Evolutionary conservation across 2,113 vertebrate genomes (phyloP), one percentile per base, ranked within the genome.

Genomic region (Macaca nemestrina): DNA sequence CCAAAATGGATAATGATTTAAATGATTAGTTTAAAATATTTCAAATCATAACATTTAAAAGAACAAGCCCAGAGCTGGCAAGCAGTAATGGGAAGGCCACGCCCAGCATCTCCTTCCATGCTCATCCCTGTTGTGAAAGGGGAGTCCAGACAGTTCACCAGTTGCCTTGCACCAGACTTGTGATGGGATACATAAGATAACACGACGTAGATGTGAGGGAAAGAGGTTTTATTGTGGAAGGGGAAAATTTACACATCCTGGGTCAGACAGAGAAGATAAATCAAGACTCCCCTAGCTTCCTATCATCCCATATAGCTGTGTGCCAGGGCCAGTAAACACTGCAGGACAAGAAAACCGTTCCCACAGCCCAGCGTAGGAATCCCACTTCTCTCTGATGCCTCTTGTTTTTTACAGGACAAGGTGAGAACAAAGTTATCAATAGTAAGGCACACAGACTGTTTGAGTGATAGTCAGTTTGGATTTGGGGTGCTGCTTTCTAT

Each of bases 341-440:
- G 45, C 17, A 20, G 10, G 8, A 6, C 3, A 9, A 70, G 4
- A 5, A n/a, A 20, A 25, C 17, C 1, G 40, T 2, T 40, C 67
- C 48, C 17, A 12, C 4, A 25, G 57, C 48, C 45, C 13, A 25
- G 38, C 20, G 17, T 17, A 67, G 20, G 25, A 16, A 64, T 73
- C 1, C 2, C 12, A 8, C 1, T 38, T 78, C 6, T 32, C 25
- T 32, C 59, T 78, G 18, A 38, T 11, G 22, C 0, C 10, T 18
- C 6, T 68, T 5, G 0, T 17, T 75, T 40, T 45, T 11, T 27
- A 20, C 2, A 23, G 13, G 25, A 11, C 11, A 23, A 61, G 8
- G 20, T 10, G 25, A 38, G 5, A 64, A 11, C 4, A 32, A 50
- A 40, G 50, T 48, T 12, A 61, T 16, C 32, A 11, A 10, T 11